A percentile compares a stretch with the other conserved stretches of the same genome.
Evolutionary conservation across 64 coral and sea anemone genomes (phyloP).

Genomic region (Stichodactyla mertensii): DNA sequence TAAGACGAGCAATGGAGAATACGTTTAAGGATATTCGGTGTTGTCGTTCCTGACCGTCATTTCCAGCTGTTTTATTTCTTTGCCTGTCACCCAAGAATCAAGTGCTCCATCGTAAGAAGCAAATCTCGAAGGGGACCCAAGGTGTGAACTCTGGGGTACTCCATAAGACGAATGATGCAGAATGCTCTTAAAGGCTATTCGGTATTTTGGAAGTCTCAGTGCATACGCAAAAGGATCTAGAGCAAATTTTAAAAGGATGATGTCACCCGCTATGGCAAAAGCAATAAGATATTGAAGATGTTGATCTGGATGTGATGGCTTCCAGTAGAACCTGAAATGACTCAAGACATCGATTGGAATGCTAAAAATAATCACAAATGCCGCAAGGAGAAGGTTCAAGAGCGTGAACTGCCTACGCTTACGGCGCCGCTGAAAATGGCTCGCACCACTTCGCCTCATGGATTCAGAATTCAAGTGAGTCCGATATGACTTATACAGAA

Average conservation of each 20-base stretch:
- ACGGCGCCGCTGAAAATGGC: not conserved
- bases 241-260: slow-evolving; percentile 42
- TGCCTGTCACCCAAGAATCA: not conserved
- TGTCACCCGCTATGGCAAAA: not conserved
- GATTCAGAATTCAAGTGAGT: slow-evolving; percentile 8
- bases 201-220: slow-evolving; percentile 20
- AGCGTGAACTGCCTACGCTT: slow-evolving; percentile 23
- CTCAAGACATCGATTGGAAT: not conserved
- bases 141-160: not conserved
- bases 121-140: slow-evolving; percentile 1
- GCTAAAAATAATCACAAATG: slow-evolving; percentile 28
- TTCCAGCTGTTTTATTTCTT: not conserved
- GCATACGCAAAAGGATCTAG: slow-evolving; percentile 39
- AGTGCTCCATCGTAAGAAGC: not conserved
- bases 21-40: slow-evolving; percentile 18
- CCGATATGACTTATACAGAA: slow-evolving; percentile 23
- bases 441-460: not conserved
- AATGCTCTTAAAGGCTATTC: slow-evolving; percentile 17
- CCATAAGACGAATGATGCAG: not conserved
- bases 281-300: not conserved
- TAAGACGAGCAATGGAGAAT: not conserved
- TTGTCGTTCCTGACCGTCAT: not conserved
- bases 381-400: slow-evolving; percentile 20
- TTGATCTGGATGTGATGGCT: not conserved
- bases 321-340: slow-evolving; percentile 5